These are phyloP conservation scores for Pimpla rufipes DNA, from an alignment of 2,888 invertebrate genomes.

Conservation along the genomic window DNA sequence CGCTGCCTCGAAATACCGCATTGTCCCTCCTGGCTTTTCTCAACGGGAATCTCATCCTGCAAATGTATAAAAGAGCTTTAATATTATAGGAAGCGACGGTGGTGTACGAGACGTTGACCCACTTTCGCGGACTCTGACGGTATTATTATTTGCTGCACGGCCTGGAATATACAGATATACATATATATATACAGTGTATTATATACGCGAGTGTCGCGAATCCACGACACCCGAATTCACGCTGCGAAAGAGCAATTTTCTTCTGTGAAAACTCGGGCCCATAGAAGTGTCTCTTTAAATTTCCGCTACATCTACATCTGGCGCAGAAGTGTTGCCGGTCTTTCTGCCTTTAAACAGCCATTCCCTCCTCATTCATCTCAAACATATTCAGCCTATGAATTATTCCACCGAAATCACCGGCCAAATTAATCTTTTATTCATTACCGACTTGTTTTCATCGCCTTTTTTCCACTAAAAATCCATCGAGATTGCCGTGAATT, in stretches of 20 bases:
- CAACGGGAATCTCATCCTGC: slow-evolving; percentile 12
- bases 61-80: slow-evolving; percentile 31
- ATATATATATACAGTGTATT: slow-evolving; percentile 18
- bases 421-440: neutral
- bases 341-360: neutral
- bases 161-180: slow-evolving; percentile 39
- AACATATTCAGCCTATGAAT: neutral
- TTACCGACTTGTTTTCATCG: too few species aligned
- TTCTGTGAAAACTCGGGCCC: neutral
- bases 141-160: slow-evolving; percentile 51
- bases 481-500: too few species aligned
- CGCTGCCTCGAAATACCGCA: slow-evolving; percentile 10
- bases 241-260: neutral
- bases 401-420: neutral
- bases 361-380: neutral
- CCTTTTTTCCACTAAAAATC: too few species aligned
- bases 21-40: slow-evolving; percentile 18
- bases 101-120: slow-evolving; percentile 56
- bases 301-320: neutral
- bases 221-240: neutral
- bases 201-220: slow-evolving; percentile 16
- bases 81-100: slow-evolving; percentile 13
- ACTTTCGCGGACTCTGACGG: slow-evolving; percentile 52
- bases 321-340: neutral
- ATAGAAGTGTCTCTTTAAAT: slow-evolving; percentile 11